Conservation (phyloP, 2,797 vertebrate genomes). For the Xenops minutus region DNA sequence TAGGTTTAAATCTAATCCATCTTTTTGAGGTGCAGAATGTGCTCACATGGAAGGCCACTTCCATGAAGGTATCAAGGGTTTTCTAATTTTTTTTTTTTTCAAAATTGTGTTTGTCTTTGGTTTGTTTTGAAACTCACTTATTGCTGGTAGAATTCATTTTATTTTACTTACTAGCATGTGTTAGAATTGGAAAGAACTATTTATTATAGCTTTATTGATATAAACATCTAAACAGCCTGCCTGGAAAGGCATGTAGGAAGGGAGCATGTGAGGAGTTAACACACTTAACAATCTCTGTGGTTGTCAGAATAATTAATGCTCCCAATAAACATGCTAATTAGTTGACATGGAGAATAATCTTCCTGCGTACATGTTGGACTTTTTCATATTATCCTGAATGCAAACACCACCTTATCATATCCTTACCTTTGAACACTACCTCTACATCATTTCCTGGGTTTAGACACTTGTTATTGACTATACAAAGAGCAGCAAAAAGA, state of each 20-base stretch:
- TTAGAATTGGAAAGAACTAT: background rate
- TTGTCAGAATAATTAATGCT: slow-evolving; percentile 79
- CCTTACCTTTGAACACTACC: slow-evolving; percentile 70
- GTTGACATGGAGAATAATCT: slow-evolving; percentile 77
- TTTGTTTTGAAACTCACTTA: background rate
- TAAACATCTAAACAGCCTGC: background rate
- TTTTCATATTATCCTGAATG: slow-evolving; percentile 75
- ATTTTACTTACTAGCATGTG: background rate
- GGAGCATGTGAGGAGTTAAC: slow-evolving; percentile 60
- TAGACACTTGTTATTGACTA: slow-evolving; percentile 77
- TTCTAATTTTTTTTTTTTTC: background rate
- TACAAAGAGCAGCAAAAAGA: slow-evolving; percentile 73
- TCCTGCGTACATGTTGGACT: slow-evolving; percentile 50
- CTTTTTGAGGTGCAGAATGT: background rate
- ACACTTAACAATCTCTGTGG: slow-evolving; percentile 56
- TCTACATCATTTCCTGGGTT: slow-evolving; percentile 75
- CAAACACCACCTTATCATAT: slow-evolving; percentile 76
- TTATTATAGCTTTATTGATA: background rate
- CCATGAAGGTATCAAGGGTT: background rate
- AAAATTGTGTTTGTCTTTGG: background rate
- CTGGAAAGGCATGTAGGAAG: background rate
- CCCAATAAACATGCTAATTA: slow-evolving; percentile 82
- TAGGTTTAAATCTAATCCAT: background rate
- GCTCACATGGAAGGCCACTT: background rate
- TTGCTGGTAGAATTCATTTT: background rate